A percentile compares a stretch with the other conserved stretches of the same genome.
Conservation (phyloP, 2,113 vertebrate species). For the Bagarius yarrelli region DNA sequence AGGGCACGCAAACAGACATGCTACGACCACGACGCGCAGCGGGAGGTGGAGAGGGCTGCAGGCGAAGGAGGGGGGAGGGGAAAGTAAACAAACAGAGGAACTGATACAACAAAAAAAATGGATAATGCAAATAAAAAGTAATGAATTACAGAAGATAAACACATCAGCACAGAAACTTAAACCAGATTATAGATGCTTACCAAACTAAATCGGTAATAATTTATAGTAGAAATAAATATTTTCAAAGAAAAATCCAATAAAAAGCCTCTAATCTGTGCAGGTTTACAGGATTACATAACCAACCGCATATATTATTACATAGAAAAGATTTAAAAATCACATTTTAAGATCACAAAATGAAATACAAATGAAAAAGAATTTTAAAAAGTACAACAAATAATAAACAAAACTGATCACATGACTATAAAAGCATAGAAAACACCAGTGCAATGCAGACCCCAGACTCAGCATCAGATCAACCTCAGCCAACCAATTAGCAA, state of each 20-base stretch:
- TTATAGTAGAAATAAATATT: background rate
- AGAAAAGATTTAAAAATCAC: too few species aligned
- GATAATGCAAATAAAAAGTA: constrained; percentile 1
- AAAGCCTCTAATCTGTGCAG: background rate
- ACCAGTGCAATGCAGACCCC: constrained; percentile 4
- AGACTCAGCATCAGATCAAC: background rate
- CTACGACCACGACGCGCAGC: constrained; percentile 87
- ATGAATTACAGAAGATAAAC: constrained; percentile 6
- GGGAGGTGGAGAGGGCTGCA: constrained; percentile 61
- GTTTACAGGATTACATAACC: background rate
- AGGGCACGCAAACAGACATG: constrained; percentile 95
- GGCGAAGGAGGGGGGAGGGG: constrained; percentile 41
- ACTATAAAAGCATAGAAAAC: background rate
- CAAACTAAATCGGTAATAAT: background rate
- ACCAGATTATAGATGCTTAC: background rate
- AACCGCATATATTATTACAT: background rate
- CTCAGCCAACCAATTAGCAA: background rate
- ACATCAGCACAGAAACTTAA: background rate
- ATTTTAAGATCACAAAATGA: background rate
- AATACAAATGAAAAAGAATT: background rate
- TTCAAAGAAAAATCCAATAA: background rate
- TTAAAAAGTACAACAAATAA: background rate
- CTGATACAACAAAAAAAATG: constrained; percentile 23
- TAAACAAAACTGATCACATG: background rate
- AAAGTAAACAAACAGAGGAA: constrained; percentile 37